Percentiles rank a stretch among this genome's conserved stretches.
Evolutionary conservation across 2,888 invertebrate genomes (phyloP).

Genomic region (Camptogramma bilineatum): DNA sequence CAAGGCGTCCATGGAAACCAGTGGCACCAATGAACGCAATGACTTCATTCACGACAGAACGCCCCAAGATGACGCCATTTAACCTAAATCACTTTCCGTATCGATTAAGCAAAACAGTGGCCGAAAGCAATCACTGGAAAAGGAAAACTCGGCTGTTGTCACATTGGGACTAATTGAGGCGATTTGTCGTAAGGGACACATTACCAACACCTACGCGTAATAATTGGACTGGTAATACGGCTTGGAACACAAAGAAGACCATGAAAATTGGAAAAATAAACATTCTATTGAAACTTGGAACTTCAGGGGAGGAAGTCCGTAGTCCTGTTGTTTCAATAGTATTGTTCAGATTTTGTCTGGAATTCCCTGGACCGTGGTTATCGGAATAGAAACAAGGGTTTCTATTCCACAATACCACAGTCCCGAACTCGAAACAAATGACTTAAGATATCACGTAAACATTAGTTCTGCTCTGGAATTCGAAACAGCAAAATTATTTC

Average conservation of each 20-base stretch:
- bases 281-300: not conserved
- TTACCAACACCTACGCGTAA: conserved; percentile 11
- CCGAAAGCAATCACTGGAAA: conserved; percentile 33
- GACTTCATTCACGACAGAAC: conserved; percentile 30
- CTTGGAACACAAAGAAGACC: not conserved
- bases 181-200: conserved; percentile 31
- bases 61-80: conserved; percentile 36
- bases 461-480: too few relatives aligned
- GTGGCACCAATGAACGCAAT: conserved; percentile 2
- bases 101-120: conserved; percentile 30
- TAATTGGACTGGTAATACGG: not conserved
- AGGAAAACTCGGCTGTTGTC: conserved; percentile 40
- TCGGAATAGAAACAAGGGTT: too few relatives aligned
- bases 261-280: too few relatives aligned
- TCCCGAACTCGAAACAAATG: too few relatives aligned
- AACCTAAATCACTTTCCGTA: conserved; percentile 39
- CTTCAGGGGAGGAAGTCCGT: not conserved
- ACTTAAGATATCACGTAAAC: too few relatives aligned
- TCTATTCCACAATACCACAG: too few relatives aligned
- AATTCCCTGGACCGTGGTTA: too few relatives aligned
- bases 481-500: too few relatives aligned
- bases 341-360: too few relatives aligned
- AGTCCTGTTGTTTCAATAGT: too few relatives aligned
- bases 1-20: not conserved
- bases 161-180: conserved; percentile 37